Evolutionary conservation across 2,888 invertebrate species (phyloP).

Genomic region (Euzophera pinguis): DNA sequence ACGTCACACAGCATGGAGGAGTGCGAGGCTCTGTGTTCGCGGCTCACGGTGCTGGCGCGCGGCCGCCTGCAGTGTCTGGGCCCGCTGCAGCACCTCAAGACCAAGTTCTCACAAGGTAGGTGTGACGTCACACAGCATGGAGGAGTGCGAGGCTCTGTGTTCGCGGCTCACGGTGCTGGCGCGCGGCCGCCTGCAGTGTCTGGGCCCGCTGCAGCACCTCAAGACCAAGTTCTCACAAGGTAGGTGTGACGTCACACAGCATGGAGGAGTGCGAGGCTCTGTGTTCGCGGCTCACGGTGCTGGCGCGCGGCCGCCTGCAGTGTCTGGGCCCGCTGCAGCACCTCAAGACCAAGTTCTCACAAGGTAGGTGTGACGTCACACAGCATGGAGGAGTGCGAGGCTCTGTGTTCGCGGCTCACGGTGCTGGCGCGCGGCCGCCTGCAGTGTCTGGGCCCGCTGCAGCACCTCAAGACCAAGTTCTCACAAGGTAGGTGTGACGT

Average conservation of each 20-base stretch:
- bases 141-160: conserved; percentile 91
- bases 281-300: conserved; percentile 88
- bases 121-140: conserved; percentile 83
- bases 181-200: conserved; percentile 84
- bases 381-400: conserved; percentile 91
- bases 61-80: conserved; percentile 86
- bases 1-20: conserved; percentile 86
- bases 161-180: conserved; percentile 90
- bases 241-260: conserved; percentile 59
- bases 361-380: conserved; percentile 37
- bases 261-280: conserved; percentile 93
- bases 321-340: conserved; percentile 87
- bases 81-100: conserved; percentile 82
- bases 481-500: conserved; percentile 38
- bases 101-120: conserved; percentile 80
- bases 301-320: conserved; percentile 86
- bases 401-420: conserved; percentile 87
- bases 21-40: conserved; percentile 89
- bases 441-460: conserved; percentile 85
- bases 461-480: conserved; percentile 77
- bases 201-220: conserved; percentile 85
- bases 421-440: conserved; percentile 89
- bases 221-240: conserved; percentile 80
- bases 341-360: conserved; percentile 69
- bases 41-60: conserved; percentile 89